Conservation (phyloP, 1,140 invertebrate genomes). For the Pristionchus pacificus region DNA sequence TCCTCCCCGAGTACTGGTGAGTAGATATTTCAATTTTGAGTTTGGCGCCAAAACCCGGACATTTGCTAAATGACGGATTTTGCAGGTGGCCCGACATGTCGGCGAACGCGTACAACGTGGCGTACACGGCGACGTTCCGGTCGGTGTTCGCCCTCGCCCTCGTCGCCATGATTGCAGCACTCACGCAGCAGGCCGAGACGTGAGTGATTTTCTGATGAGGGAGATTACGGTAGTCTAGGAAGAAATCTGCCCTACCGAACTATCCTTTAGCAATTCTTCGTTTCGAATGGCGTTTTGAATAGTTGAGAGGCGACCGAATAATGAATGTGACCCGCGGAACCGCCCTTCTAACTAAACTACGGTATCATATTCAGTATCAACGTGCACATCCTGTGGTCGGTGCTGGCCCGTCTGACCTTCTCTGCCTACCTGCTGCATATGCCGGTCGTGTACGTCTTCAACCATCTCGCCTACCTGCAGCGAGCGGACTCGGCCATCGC, state of each 20-base stretch:
- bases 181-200: constrained; percentile 35
- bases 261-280: no score
- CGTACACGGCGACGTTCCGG: constrained; percentile 54
- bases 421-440: constrained; percentile 52
- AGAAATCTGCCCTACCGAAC: no score
- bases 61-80: no score
- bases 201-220: no score
- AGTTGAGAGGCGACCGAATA: background rate
- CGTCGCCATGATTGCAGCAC: constrained; percentile 37
- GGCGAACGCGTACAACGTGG: constrained; percentile 48
- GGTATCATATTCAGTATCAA: constrained; percentile 29
- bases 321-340: constrained; percentile 4
- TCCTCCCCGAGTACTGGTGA: constrained; percentile 56
- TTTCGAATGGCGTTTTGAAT: no score
- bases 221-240: no score
- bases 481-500: constrained; percentile 33
- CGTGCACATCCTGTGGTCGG: constrained; percentile 33
- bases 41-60: no score
- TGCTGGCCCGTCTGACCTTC: constrained; percentile 51
- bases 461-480: constrained; percentile 44
- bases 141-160: constrained; percentile 49
- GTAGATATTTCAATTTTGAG: constrained; percentile 25
- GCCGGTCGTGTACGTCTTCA: constrained; percentile 53
- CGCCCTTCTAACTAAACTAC: background rate
- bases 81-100: background rate